Conservation (phyloP, 2,888 invertebrate species). For the Monochamus alternatus region DNA sequence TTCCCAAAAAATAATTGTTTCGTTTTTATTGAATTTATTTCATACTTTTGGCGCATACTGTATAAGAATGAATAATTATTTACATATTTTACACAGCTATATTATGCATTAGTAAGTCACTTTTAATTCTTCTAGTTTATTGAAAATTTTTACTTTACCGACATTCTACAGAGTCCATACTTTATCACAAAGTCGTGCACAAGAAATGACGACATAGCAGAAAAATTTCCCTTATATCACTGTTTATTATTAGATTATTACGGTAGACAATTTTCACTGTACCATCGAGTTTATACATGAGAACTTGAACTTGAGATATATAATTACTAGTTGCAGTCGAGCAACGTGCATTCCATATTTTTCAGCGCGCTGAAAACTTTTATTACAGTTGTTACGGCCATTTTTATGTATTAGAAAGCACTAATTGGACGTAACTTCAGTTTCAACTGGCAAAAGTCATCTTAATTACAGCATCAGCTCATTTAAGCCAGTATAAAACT, state of each 20-base stretch:
- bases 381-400: constrained; percentile 40
- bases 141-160: too few relatives aligned
- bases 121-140: too few relatives aligned
- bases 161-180: too few relatives aligned
- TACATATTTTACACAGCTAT: too few relatives aligned
- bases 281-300: constrained; percentile 46
- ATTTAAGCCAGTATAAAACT: neutral
- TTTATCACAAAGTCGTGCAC: neutral
- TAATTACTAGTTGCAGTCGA: constrained; percentile 57
- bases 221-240: constrained; percentile 28
- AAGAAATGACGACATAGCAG: neutral
- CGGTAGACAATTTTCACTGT: constrained; percentile 46
- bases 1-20: too few relatives aligned
- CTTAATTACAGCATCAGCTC: neutral
- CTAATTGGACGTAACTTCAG: constrained; percentile 38
- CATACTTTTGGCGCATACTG: too few relatives aligned
- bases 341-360: constrained; percentile 47
- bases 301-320: constrained; percentile 50
- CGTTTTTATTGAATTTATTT: too few relatives aligned
- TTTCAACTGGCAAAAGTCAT: constrained; percentile 4
- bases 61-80: too few relatives aligned
- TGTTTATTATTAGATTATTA: constrained; percentile 45
- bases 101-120: too few relatives aligned
- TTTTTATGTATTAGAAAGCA: constrained; percentile 32
- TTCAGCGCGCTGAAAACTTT: constrained; percentile 40